Evolutionary conservation across 2,888 invertebrate genomes (phyloP).

Genomic region (Spodoptera picta): DNA sequence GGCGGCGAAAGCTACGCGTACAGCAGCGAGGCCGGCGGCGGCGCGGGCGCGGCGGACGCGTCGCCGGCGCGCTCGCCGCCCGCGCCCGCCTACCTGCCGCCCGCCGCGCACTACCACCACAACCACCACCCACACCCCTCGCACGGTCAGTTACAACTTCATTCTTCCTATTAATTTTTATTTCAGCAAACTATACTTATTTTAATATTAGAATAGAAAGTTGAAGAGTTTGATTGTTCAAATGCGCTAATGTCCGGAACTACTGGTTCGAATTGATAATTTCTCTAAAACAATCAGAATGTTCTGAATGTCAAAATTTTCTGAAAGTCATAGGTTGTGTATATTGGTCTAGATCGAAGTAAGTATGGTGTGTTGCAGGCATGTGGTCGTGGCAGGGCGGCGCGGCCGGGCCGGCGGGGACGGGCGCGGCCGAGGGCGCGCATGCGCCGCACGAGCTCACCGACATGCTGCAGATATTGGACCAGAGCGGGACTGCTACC

Average conservation of each 20-base stretch:
- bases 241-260: no score
- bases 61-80: conserved; percentile 92
- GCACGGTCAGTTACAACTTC: conserved; percentile 61
- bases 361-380: conserved; percentile 74
- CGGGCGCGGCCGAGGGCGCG: conserved; percentile 65
- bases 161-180: neutral
- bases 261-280: no score
- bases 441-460: conserved; percentile 93
- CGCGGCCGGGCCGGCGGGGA: conserved; percentile 68
- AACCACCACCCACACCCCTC: conserved; percentile 75
- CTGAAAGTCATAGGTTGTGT: no score
- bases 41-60: conserved; percentile 86
- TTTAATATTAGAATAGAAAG: no score
- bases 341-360: neutral
- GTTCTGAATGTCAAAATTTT: no score
- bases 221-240: no score
- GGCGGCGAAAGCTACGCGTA: conserved; percentile 80
- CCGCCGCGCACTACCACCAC: conserved; percentile 82
- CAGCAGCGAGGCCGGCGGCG: conserved; percentile 77
- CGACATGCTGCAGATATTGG: conserved; percentile 97
- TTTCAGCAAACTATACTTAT: neutral
- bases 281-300: no score
- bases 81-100: conserved; percentile 81
- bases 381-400: conserved; percentile 94
- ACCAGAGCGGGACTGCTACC: conserved; percentile 94